Evolutionary conservation across 2,113 vertebrate species (phyloP).

Genomic region (Toxostoma redivivum): DNA sequence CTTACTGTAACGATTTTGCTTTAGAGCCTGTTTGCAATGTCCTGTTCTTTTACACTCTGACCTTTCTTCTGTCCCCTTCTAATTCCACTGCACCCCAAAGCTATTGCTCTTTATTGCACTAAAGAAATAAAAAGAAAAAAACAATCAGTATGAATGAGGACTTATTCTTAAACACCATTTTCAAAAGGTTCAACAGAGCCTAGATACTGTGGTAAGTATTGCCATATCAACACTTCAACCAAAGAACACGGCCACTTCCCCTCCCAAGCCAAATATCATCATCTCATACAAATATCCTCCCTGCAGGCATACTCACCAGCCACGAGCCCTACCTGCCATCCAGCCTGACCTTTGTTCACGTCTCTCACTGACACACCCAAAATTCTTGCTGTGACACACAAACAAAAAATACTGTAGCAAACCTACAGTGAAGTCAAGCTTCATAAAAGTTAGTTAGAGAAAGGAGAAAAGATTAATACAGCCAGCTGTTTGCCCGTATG

Average conservation of each 20-base stretch:
- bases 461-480: neutral
- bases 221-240: neutral
- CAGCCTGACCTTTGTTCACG: neutral
- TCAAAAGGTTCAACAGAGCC: neutral
- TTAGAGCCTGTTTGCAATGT: neutral
- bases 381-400: neutral
- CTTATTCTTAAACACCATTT: neutral
- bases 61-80: neutral
- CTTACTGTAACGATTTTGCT: neutral
- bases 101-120: neutral
- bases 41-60: neutral
- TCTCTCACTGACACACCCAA: neutral
- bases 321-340: neutral
- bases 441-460: neutral
- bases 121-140: neutral
- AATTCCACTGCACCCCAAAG: neutral
- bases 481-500: neutral
- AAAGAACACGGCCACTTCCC: neutral
- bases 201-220: neutral
- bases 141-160: neutral
- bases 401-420: neutral
- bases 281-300: neutral
- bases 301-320: neutral
- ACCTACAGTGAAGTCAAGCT: neutral
- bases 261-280: conserved; percentile 34